Percentiles rank a stretch among this genome's conserved stretches.
These are phyloP conservation scores for Desmodus rotundus DNA, from an alignment of 2,113 vertebrate species.

Conservation along the genomic window DNA sequence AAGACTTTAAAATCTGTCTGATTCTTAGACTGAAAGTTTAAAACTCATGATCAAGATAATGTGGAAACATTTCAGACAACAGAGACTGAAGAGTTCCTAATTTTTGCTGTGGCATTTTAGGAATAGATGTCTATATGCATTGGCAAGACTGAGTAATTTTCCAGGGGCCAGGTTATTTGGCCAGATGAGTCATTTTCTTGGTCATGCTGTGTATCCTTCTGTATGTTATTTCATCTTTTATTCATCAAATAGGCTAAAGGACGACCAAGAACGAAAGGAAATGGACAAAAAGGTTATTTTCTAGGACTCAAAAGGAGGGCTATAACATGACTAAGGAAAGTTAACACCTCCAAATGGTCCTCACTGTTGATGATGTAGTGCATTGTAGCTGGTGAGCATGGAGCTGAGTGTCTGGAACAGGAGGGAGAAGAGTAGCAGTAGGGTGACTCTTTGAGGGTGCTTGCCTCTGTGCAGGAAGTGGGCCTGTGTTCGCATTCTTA, in stretches of 20 bases:
- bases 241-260: background rate
- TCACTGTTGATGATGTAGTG: background rate
- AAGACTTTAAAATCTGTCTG: background rate
- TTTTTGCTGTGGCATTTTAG: conserved; percentile 14
- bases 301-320: background rate
- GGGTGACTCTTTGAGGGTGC: background rate
- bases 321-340: background rate
- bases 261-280: background rate
- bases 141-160: conserved; percentile 54
- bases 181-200: conserved; percentile 53
- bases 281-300: background rate
- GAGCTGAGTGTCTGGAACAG: background rate
- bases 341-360: background rate
- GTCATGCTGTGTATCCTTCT: conserved; percentile 67
- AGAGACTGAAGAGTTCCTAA: background rate
- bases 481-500: background rate
- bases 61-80: background rate
- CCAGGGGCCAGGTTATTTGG: conserved; percentile 36
- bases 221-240: conserved; percentile 38
- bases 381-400: background rate
- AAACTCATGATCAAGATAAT: background rate
- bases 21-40: background rate
- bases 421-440: background rate
- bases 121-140: background rate
- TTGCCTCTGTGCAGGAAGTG: background rate